Base-by-base conservation (phyloP, 2,113 vertebrate species). In the Neotragus moschatus region DNA sequence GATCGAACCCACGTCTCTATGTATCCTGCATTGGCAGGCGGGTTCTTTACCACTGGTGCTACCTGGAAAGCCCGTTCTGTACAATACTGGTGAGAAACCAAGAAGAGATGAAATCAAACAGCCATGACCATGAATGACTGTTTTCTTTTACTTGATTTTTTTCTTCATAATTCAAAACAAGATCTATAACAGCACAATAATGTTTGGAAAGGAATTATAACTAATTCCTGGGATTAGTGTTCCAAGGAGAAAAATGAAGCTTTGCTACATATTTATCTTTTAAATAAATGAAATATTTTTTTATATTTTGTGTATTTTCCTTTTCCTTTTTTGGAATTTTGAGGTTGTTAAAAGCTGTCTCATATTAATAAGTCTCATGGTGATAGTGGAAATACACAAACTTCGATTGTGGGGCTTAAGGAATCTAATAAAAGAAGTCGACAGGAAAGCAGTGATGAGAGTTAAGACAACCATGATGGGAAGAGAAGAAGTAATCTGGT, bases 401-500 rank as follows among this genome's bases (percentile, higher is more conserved):
- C 58, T 75, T 60, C 43, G 81, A 1, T 96, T 91, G 77, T 49
- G 13, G 47, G 61, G 75, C 36, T 77, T 60, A 81, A 61, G 3
- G 55, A 36, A 12, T 63, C 33, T 84, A 85, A 84, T 88, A 30
- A 90, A 90, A 77, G 49, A 26, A 93, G 75, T 4, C 36, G 88
- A 66, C 84, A 97, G 84, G 87, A 55, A 92, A 49, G 13, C 7
- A 77, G 81, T 30, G 12, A n/a, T 70, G 87, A 77, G 25, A 87
- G 6, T 77, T 51, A 82, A 86, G 39, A 53, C 45, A 96, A 84
- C 56, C 51, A 66, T 66, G 60, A 92, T 95, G 77, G 1, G 97
- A 96, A 97, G 93, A 70, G 61, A 9, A 95, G 97, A 47, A 85
- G 45, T 39, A 81, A 94, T 96, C 70, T 92, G 25, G 97, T 73